A percentile compares a stretch with the other conserved stretches of the same genome.
phyloP scores from a whole-genome alignment of 1,140 invertebrate genomes.

The Diplogasteroides magnus region DNA sequence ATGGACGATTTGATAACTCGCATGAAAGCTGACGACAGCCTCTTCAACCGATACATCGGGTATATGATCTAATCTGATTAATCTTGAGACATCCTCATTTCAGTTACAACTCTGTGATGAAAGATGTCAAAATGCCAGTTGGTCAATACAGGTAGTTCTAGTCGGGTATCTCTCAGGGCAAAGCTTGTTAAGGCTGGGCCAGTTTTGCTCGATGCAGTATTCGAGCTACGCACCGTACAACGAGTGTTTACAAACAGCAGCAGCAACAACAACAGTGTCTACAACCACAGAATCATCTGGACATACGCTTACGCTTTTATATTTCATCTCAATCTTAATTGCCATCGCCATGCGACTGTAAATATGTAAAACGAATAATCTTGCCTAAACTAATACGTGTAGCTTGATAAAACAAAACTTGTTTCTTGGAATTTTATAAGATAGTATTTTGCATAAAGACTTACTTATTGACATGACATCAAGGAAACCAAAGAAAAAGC shows the following conservation, averaged over 20 bases:
- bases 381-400: not conserved
- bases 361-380: not conserved
- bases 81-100: not conserved
- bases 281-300: not conserved
- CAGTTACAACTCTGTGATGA: slow-evolving; percentile 34
- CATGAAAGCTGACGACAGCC: slow-evolving; percentile 32
- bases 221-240: slow-evolving; percentile 32
- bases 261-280: not conserved
- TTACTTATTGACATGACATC: no score
- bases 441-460: no score
- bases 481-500: no score
- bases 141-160: slow-evolving; percentile 12
- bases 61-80: not conserved
- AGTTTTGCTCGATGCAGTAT: slow-evolving; percentile 38
- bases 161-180: not conserved
- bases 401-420: no score
- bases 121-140: slow-evolving; percentile 20
- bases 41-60: slow-evolving; percentile 32
- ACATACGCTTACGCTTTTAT: no score
- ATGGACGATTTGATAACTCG: slow-evolving; percentile 23
- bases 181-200: slow-evolving; percentile 30
- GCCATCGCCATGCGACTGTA: no score
- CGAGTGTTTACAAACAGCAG: slow-evolving; percentile 10
- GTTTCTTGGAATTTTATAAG: no score
- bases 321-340: no score